Evolutionary conservation across 2,113 vertebrate species (phyloP).

Genomic region (Odocoileus virginianus): DNA sequence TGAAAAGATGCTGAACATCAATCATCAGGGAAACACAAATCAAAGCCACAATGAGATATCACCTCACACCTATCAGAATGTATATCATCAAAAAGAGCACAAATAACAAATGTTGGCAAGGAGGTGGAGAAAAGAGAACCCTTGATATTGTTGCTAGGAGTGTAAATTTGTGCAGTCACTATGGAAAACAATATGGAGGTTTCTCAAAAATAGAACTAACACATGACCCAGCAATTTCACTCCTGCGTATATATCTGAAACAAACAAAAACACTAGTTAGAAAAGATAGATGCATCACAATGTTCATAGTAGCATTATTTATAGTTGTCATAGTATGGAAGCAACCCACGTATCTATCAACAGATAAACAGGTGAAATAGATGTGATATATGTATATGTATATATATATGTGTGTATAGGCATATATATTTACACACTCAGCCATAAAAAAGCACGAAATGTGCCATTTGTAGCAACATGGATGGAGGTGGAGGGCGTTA

Average conservation of each 20-base stretch:
- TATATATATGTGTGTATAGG: no score
- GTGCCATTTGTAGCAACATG: background rate
- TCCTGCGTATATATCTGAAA: background rate
- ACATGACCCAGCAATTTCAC: background rate
- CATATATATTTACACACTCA: background rate
- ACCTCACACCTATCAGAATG: background rate
- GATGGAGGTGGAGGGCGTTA: background rate
- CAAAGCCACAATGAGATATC: background rate
- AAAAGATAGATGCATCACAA: background rate
- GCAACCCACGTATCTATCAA: background rate
- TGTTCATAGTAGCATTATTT: background rate
- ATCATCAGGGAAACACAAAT: background rate
- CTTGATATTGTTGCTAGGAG: background rate
- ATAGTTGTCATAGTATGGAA: background rate
- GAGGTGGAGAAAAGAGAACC: background rate
- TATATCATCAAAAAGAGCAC: background rate
- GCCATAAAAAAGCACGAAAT: background rate
- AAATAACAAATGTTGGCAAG: background rate
- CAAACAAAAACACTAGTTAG: background rate
- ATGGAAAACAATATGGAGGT: background rate
- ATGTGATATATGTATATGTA: background rate
- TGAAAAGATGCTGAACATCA: background rate
- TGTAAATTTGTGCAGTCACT: background rate
- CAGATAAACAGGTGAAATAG: background rate
- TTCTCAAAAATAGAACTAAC: background rate